Evolutionary conservation across 2,113 vertebrate species (phyloP), one percentile per base, ranked within the genome.

Genomic region (Aegithalos caudatus): DNA sequence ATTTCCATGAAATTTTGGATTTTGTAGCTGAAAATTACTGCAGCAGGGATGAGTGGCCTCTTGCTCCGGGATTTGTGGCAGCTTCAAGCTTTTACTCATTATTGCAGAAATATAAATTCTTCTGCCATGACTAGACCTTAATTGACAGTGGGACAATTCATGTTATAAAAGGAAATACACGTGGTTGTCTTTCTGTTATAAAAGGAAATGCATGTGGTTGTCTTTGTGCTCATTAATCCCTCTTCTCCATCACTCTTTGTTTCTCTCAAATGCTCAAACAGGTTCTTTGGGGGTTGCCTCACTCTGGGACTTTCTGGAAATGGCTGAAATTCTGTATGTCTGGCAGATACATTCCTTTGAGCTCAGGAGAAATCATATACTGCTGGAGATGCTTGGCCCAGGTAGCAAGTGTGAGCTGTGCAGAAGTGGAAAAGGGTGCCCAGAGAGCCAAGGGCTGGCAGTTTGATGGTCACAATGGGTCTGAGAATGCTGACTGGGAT

Each of bases 341-440:
- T 81, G 79, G 38, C 1, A 3, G 22, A 22, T 15, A 21, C 0
- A 2, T 35, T 79, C 16, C 12, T 71, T 1, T 29, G 37, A 54
- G 16, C 16, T 73, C 14, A 61, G 38, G 40, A 72, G 8, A 69
- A 31, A 17, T 8, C 50, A 20, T 0, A 8, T 8, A 6, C 23
- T 61, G 31, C 27, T 66, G 54, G 51, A 83, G 23, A 19, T 81
- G 17, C 56, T 69, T 70, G 58, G 37, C 15, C 9, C 19, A 38
- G 48, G 19, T 67, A 73, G 87, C 1, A 9, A 76, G 10, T 8
- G 1, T 42, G 56, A 76, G 25, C n/a, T 82, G 38, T 11, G 18
- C 14, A 37, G 53, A 14, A 40, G n/a, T 84, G 37, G 12, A 60
- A 60, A 14, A 51, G 37, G 3, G 13, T 69, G 19, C 31, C 50